Conservation (phyloP, 2,797 vertebrate species). For the Pseudochirops cupreus region DNA sequence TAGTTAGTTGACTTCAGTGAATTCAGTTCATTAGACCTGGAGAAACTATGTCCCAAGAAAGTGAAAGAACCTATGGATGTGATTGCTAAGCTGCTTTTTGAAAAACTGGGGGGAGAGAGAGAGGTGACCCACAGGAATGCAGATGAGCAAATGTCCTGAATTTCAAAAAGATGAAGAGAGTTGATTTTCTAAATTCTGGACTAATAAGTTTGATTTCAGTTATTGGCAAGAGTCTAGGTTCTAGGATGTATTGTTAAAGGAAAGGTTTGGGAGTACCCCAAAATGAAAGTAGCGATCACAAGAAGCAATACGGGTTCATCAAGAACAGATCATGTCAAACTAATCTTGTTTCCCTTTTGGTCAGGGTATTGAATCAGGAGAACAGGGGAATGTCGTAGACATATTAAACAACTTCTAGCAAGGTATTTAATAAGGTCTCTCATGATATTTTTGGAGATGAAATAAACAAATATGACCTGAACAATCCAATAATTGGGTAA, state of each 20-base stretch:
- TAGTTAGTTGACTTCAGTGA: neutral
- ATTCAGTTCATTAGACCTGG: neutral
- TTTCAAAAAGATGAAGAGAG: neutral
- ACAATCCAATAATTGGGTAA: neutral
- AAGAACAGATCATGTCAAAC: neutral
- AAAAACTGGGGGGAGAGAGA: neutral
- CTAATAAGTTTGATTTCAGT: neutral
- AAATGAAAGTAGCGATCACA: neutral
- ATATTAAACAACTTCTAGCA: neutral
- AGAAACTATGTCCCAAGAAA: neutral
- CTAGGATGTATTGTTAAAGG: neutral
- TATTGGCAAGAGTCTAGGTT: neutral
- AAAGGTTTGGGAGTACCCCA: neutral
- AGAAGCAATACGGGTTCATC: neutral
- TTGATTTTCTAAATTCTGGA: neutral
- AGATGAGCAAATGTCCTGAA: neutral
- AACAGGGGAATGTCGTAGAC: neutral
- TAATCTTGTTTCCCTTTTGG: neutral
- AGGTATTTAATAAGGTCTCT: neutral
- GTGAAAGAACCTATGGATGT: neutral
- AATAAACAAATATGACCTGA: neutral
- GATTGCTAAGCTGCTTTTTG: neutral
- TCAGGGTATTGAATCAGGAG: neutral
- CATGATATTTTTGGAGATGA: neutral
- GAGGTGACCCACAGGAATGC: neutral